Evolutionary conservation across 2,888 invertebrate species (phyloP).

Genomic region (Erpobdella octoculata): DNA sequence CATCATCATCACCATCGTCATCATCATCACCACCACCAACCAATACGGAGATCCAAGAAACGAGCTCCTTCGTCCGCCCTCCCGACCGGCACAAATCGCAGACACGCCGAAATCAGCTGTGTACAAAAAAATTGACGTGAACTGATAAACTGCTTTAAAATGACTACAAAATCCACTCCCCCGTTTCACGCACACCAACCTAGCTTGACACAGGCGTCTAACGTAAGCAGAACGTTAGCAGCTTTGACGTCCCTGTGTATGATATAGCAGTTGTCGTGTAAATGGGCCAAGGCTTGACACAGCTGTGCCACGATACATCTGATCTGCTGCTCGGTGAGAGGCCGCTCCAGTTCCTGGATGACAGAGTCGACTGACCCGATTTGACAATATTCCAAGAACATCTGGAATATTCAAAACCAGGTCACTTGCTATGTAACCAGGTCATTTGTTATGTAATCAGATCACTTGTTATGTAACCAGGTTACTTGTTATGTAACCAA

Average conservation of each 20-base stretch:
- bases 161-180: too few species aligned
- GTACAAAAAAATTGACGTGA: too few species aligned
- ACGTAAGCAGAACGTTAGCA: slow-evolving; percentile 20
- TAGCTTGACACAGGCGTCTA: neutral
- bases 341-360: slow-evolving; percentile 24
- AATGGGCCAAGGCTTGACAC: slow-evolving; percentile 23
- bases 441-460: neutral
- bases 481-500: neutral
- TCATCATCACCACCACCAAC: neutral
- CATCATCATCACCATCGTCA: neutral
- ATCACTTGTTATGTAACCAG: neutral
- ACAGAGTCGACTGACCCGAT: slow-evolving; percentile 17
- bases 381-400: slow-evolving; percentile 23
- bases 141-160: too few species aligned
- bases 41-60: slow-evolving; percentile 25
- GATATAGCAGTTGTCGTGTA: neutral
- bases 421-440: neutral
- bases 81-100: neutral
- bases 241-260: slow-evolving; percentile 27
- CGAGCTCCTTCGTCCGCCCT: neutral
- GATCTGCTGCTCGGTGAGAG: slow-evolving; percentile 8
- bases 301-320: slow-evolving; percentile 4
- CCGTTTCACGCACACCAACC: slow-evolving; percentile 10
- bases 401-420: neutral
- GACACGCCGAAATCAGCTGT: slow-evolving; percentile 26